Evolutionary conservation across 2,888 invertebrate species (phyloP).

Genomic region (Abscondita cerata): DNA sequence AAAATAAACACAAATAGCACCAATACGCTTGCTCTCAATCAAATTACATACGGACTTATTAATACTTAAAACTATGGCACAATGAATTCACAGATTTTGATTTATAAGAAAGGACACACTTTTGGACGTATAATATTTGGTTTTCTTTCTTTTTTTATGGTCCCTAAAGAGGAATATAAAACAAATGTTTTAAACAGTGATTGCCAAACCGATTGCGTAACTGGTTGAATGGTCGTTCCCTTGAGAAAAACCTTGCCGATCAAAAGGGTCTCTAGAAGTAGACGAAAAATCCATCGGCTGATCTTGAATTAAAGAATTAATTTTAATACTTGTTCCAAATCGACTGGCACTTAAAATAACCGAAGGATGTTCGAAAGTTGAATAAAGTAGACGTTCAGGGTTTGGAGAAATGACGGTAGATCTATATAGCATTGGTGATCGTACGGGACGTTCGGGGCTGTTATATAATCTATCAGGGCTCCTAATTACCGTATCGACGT

Average conservation of each 20-base stretch:
- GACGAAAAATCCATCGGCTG: constrained; percentile 58
- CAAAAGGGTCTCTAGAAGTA: constrained; percentile 40
- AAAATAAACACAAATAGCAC: constrained; percentile 22
- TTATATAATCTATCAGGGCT: constrained; percentile 37
- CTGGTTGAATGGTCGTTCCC: constrained; percentile 39
- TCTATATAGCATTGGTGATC: constrained; percentile 59
- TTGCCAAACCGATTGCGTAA: constrained; percentile 50
- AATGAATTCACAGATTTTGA: constrained; percentile 44
- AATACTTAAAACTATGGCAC: constrained; percentile 41
- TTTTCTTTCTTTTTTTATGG: constrained; percentile 42
- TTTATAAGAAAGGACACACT: constrained; percentile 18
- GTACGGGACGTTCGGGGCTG: constrained; percentile 39
- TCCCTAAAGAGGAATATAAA: constrained; percentile 42
- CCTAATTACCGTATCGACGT: constrained; percentile 49
- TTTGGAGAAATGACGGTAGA: constrained; percentile 65
- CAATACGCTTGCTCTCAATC: constrained; percentile 23
- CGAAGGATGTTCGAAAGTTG: constrained; percentile 56
- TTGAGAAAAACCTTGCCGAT: constrained; percentile 33
- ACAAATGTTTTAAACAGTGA: constrained; percentile 46
- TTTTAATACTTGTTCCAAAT: constrained; percentile 33
- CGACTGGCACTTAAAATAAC: constrained; percentile 51
- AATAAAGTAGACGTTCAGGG: constrained; percentile 60
- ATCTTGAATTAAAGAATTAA: constrained; percentile 48
- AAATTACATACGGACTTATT: constrained; percentile 10
- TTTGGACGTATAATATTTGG: constrained; percentile 28